Evolutionary conservation across 2,888 invertebrate genomes (phyloP), one percentile per base, ranked within the genome.

Genomic region (Dioctria linearis): DNA sequence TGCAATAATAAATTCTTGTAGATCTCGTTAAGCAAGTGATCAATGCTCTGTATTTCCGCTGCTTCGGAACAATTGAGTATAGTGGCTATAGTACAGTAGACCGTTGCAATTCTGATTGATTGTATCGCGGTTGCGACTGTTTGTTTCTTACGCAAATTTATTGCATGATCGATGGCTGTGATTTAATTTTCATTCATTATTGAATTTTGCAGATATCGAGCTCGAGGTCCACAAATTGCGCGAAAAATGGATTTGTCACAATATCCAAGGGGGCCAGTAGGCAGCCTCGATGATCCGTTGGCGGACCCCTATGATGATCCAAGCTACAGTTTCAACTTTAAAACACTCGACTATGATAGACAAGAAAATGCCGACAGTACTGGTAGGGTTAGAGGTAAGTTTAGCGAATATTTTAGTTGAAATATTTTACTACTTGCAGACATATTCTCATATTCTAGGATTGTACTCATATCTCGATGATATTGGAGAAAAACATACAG

Each of bases 281-380:
- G 94, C 8, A 93, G 91, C 84, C 91, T 91, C 79, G 94, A 94
- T 84, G 94, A 94, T 86, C 94, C 94, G 0, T 92, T 93, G 85
- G 93, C 92, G 84, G 95, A 95, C 87, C 94, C 94, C 11, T 94
- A 91, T 83, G 94, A 95, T 86, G 94, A 94, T 88, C 94, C 94
- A 2, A 93, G 94, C 83, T 95, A 95, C 86, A 91, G 91, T 79
- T 95, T 92, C 86, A 92, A 91, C 78, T 93, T 93, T 84, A 92
- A 92, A 84, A 93, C 94, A 0, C 89, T 92, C 66, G 93, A 92
- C 2, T 93, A 94, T 84, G 92, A 91, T 9, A 91, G 94, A 84
- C 91, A 92, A 83, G 95, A 95, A 87, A 91, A 91, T 81, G 91
- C 92, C 51, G 92, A 93, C 84, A 90, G 91, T 67, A 90, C 90